Evolutionary conservation across 2,113 vertebrate genomes (phyloP).

Genomic region (Phalacrocorax brasilianus): DNA sequence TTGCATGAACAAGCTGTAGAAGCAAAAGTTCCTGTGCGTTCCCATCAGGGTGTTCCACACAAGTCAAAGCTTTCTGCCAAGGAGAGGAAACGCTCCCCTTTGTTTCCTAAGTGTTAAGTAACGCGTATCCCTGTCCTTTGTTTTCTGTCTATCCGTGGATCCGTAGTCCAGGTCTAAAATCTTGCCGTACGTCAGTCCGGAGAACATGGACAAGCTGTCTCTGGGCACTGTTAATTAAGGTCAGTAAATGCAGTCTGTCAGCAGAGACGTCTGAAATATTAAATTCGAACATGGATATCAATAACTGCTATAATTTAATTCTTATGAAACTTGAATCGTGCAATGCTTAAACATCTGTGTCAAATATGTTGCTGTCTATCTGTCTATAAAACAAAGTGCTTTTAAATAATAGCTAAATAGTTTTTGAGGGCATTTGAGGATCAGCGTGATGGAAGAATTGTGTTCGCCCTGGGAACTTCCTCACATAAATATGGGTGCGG

Average conservation of each 20-base stretch:
- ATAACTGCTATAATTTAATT: constrained; percentile 11
- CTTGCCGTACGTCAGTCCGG: neutral
- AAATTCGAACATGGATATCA: neutral
- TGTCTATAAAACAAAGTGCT: neutral
- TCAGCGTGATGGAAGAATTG: neutral
- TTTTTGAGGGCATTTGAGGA: neutral
- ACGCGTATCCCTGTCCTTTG: neutral
- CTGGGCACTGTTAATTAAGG: constrained; percentile 50
- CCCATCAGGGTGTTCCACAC: neutral
- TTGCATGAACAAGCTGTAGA: neutral
- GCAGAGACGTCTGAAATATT: neutral
- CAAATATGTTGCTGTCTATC: neutral
- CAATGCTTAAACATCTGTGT: neutral
- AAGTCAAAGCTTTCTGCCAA: neutral
- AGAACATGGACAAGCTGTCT: neutral
- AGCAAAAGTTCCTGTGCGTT: neutral
- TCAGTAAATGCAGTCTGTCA: constrained; percentile 58
- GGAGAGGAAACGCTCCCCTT: accelerated
- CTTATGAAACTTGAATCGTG: neutral
- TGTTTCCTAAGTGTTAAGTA: neutral
- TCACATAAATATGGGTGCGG: neutral
- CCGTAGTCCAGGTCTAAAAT: neutral
- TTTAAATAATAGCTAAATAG: neutral
- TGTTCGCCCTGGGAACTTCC: neutral
- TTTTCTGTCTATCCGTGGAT: neutral